phyloP scores from a whole-genome alignment of 2,797 vertebrate species.

The Amazona ochrocephala region DNA sequence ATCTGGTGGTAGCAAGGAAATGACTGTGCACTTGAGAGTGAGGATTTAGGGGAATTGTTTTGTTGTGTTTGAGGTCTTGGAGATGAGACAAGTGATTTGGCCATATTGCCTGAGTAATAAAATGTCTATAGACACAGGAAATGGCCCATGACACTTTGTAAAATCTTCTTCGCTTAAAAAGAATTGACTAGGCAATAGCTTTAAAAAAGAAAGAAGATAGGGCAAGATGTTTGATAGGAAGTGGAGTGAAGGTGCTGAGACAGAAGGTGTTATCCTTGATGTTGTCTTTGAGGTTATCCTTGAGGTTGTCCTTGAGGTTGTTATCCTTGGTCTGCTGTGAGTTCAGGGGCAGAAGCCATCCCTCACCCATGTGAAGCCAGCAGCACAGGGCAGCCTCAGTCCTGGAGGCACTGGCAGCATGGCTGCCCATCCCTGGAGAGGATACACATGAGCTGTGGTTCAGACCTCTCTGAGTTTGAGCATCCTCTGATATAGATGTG shows the following conservation, averaged over 20 bases:
- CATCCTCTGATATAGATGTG: not conserved
- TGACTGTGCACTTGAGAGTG: fast-evolving
- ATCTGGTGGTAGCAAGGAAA: not conserved
- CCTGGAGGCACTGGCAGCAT: not conserved
- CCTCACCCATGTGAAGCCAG: not conserved
- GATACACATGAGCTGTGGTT: not conserved
- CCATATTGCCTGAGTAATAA: not conserved
- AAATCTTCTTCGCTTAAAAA: not conserved
- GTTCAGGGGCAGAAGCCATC: conserved; percentile 10
- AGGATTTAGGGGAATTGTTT: not conserved
- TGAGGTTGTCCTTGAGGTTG: not conserved
- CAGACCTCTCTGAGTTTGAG: not conserved
- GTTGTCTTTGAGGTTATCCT: not conserved
- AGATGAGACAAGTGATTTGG: not conserved
- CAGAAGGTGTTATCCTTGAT: not conserved
- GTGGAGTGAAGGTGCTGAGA: not conserved
- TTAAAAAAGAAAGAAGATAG: not conserved
- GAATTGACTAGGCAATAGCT: not conserved
- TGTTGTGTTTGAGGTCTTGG: not conserved
- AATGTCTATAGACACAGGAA: not conserved
- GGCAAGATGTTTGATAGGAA: not conserved
- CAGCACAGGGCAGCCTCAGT: not conserved
- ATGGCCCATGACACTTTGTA: not conserved
- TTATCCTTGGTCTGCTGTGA: not conserved
- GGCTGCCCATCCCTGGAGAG: not conserved